phyloP scores from a whole-genome alignment of 2,888 invertebrate genomes.

The Pheosia gnoma region DNA sequence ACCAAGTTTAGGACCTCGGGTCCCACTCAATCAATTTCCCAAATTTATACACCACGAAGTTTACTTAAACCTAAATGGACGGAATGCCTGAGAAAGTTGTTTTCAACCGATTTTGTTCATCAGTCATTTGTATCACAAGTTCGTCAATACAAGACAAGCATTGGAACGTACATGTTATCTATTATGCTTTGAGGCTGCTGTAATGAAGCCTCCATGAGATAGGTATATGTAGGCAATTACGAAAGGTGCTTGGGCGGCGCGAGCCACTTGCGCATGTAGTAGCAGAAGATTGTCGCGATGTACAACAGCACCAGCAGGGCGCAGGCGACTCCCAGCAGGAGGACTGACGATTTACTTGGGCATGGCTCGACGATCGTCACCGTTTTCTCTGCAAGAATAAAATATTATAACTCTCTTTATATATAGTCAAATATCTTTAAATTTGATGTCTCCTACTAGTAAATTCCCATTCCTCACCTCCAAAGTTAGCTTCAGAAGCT shows the following conservation, averaged over 20 bases:
- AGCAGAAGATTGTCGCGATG: slow-evolving; percentile 95
- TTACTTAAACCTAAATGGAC: slow-evolving; percentile 53
- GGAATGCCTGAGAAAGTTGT: slow-evolving; percentile 50
- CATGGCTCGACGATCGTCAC: slow-evolving; percentile 96
- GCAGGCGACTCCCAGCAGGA: slow-evolving; percentile 95
- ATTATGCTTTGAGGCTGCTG: slow-evolving; percentile 32
- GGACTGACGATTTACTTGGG: slow-evolving; percentile 95
- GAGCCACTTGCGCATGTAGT: slow-evolving; percentile 97
- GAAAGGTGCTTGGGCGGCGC: slow-evolving; percentile 92
- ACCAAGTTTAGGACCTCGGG: slow-evolving; percentile 43
- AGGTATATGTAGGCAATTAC: slow-evolving; percentile 43
- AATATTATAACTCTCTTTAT: background rate
- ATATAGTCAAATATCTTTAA: background rate
- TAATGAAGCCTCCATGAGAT: slow-evolving; percentile 23
- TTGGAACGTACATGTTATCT: slow-evolving; percentile 35
- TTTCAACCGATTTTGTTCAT: slow-evolving; percentile 49
- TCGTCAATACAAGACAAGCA: slow-evolving; percentile 51
- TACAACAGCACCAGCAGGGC: slow-evolving; percentile 94
- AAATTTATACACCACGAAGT: slow-evolving; percentile 53
- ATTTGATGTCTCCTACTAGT: too few species aligned
- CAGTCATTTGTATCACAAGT: slow-evolving; percentile 79
- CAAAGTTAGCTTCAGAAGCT: slow-evolving; percentile 87
- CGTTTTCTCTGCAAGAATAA: slow-evolving; percentile 89
- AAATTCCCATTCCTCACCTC: slow-evolving; percentile 78
- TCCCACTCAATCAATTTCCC: slow-evolving; percentile 36